Evolutionary conservation across 2,888 invertebrate genomes (phyloP).

Genomic region (Clitarchus hookeri): DNA sequence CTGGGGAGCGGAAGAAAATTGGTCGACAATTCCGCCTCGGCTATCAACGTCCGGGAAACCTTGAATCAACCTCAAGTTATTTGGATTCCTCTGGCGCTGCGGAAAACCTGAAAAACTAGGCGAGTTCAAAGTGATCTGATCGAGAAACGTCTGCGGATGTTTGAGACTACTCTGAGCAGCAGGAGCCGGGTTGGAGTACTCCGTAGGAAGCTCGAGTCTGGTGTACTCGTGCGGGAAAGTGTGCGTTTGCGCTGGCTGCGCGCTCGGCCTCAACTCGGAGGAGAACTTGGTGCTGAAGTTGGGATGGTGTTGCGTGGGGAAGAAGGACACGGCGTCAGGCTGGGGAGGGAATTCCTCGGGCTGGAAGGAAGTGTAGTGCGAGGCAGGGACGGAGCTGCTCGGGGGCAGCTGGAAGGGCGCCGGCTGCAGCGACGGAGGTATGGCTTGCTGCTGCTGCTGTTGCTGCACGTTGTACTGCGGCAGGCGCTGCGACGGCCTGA

Average conservation of each 20-base stretch:
- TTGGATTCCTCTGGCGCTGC: constrained; percentile 31
- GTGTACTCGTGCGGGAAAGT: constrained; percentile 26
- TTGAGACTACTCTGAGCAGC: constrained; percentile 10
- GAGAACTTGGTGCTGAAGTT: constrained; percentile 34
- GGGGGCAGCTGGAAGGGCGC: constrained; percentile 59
- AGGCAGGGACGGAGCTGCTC: constrained; percentile 45
- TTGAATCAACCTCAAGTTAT: constrained; percentile 35
- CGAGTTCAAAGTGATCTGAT: constrained; percentile 39
- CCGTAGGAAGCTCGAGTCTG: neutral
- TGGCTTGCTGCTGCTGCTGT: constrained; percentile 55
- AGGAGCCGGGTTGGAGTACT: constrained; percentile 16
- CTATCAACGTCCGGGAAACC: constrained; percentile 41
- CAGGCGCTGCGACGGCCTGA: constrained; percentile 50
- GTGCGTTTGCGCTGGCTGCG: constrained; percentile 30
- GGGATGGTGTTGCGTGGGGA: constrained; percentile 20
- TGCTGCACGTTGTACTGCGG: constrained; percentile 51
- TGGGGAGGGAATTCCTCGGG: constrained; percentile 57
- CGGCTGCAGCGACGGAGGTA: constrained; percentile 54
- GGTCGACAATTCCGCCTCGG: constrained; percentile 40
- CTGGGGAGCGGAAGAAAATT: constrained; percentile 38
- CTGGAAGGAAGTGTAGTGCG: constrained; percentile 54
- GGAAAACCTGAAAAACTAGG: constrained; percentile 26
- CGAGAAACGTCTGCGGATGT: constrained; percentile 34
- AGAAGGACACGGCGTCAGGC: constrained; percentile 52
- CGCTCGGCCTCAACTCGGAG: constrained; percentile 26